phyloP scores from a whole-genome alignment of 2,888 invertebrate species.

The Pristionchus maxplancki region DNA sequence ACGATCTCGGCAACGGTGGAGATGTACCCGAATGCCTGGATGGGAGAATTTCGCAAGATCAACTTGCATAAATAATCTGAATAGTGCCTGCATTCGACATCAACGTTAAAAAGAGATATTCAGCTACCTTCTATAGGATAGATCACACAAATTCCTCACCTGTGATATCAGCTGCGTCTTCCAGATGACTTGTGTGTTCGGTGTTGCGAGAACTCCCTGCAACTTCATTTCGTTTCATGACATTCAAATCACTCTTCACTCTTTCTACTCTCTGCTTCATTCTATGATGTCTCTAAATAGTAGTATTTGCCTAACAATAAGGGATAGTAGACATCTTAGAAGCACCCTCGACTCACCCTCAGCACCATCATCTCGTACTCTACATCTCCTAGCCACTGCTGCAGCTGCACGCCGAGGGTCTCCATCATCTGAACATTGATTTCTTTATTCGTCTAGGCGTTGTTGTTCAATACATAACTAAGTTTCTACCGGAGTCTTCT shows the following conservation, averaged over 20 bases:
- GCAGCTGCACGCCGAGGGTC: not conserved
- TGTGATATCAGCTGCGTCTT: conserved; percentile 12
- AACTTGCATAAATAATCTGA: not conserved
- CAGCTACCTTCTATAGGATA: too few species aligned
- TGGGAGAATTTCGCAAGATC: too few species aligned
- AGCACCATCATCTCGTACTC: conserved; percentile 1
- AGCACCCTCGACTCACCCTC: conserved; percentile 16
- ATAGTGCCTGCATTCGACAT: not conserved
- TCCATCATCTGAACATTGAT: conserved; percentile 3
- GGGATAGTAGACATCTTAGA: too few species aligned
- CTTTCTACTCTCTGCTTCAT: too few species aligned
- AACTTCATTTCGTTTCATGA: not conserved
- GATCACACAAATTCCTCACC: too few species aligned
- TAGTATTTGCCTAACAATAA: too few species aligned
- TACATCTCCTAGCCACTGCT: not conserved
- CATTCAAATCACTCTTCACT: not conserved
- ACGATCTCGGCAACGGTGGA: not conserved
- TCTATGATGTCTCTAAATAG: too few species aligned
- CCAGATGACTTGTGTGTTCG: conserved; percentile 4
- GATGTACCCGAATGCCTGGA: conserved; percentile 21
- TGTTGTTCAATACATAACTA: too few species aligned
- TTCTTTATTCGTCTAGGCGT: not conserved
- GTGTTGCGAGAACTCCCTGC: not conserved
- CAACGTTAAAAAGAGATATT: too few species aligned
- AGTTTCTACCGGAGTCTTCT: too few species aligned